These are phyloP conservation scores for Cryptophagus acutangulus DNA, from an alignment of 2,888 invertebrate genomes.

Conservation along the genomic window DNA sequence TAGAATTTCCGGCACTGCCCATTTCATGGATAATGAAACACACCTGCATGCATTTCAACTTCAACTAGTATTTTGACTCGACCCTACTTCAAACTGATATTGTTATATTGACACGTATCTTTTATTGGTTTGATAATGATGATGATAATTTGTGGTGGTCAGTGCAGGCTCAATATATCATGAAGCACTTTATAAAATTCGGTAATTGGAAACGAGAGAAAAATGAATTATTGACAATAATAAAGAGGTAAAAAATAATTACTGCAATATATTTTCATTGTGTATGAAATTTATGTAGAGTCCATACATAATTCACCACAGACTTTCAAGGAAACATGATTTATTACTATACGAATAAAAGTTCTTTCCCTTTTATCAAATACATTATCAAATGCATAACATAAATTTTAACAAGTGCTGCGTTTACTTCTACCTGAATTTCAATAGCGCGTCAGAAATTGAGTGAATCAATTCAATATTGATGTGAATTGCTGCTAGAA, in stretches of 20 bases:
- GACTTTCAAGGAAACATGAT: conserved; percentile 1
- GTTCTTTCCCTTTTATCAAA: conserved; percentile 1
- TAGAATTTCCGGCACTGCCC: conserved; percentile 8
- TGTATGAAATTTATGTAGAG: background rate
- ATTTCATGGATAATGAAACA: conserved; percentile 11
- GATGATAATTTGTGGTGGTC: too few relatives aligned
- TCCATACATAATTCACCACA: background rate
- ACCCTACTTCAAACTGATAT: too few relatives aligned
- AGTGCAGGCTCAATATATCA: too few relatives aligned
- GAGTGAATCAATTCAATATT: conserved; percentile 1
- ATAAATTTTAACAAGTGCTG: conserved; percentile 1
- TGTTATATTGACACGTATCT: too few relatives aligned
- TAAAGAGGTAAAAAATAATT: background rate
- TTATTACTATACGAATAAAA: conserved; percentile 1
- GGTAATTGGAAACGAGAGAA: too few relatives aligned
- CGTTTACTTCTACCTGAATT: conserved; percentile 2
- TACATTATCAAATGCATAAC: conserved; percentile 1
- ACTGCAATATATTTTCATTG: background rate
- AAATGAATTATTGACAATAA: too few relatives aligned
- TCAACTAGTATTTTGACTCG: too few relatives aligned
- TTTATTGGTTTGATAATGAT: too few relatives aligned
- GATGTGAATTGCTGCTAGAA: background rate
- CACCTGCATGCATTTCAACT: too few relatives aligned
- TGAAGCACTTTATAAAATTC: too few relatives aligned
- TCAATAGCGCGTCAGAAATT: conserved; percentile 1